phyloP scores from a whole-genome alignment of 1,140 invertebrate species.

The Leptinotarsa texana region DNA sequence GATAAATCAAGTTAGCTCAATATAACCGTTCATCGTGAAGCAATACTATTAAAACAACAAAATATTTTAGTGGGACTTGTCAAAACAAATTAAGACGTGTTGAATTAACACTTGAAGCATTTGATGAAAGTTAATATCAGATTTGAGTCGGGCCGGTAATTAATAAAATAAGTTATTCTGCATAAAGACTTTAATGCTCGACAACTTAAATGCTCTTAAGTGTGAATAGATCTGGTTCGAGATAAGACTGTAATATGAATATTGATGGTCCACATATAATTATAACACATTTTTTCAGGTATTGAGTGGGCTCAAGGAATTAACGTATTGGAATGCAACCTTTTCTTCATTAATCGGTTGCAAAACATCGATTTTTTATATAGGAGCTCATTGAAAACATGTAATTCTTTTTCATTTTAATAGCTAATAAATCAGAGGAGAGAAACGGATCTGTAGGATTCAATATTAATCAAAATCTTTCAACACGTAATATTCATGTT shows the following conservation, averaged over 20 bases:
- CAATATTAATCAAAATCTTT: too few relatives aligned
- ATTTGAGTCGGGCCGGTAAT: constrained; percentile 15
- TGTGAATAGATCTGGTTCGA: constrained; percentile 10
- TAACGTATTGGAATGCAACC: neutral
- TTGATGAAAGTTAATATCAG: constrained; percentile 24
- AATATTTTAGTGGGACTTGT: constrained; percentile 22
- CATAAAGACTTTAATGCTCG: constrained; percentile 11
- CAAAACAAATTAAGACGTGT: constrained; percentile 29
- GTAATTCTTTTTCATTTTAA: neutral
- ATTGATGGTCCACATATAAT: constrained; percentile 13
- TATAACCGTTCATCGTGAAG: constrained; percentile 21
- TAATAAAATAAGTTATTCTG: constrained; percentile 23
- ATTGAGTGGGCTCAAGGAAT: constrained; percentile 1
- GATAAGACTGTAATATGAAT: constrained; percentile 4
- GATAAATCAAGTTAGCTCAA: constrained; percentile 9
- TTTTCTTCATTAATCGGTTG: constrained; percentile 3
- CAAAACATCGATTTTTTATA: neutral
- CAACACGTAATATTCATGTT: too few relatives aligned
- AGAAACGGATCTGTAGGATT: neutral
- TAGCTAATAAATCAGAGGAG: neutral
- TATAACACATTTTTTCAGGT: constrained; percentile 3
- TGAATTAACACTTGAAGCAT: constrained; percentile 20
- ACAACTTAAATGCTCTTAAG: constrained; percentile 3
- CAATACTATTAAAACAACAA: constrained; percentile 21
- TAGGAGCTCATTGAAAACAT: neutral